A percentile compares a stretch with the other conserved stretches of the same genome.
phyloP scores from a whole-genome alignment of 1,140 invertebrate genomes.

The Macrocentrus cingulum region DNA sequence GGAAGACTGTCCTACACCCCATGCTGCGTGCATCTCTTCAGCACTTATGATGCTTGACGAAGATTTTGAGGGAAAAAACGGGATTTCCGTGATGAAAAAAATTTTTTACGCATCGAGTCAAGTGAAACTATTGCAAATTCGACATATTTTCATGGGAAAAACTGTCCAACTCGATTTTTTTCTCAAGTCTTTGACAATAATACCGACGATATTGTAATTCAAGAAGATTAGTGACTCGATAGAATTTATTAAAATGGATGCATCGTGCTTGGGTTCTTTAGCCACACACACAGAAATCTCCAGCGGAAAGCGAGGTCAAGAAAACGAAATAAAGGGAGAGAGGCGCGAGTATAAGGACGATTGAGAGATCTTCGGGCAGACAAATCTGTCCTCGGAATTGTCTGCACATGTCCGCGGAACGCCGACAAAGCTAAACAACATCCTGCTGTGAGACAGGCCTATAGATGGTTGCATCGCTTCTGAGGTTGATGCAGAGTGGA shows the following conservation, averaged over 20 bases:
- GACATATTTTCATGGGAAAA: too few relatives aligned
- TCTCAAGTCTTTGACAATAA: too few relatives aligned
- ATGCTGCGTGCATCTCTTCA: constrained; percentile 20
- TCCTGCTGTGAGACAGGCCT: constrained; percentile 41
- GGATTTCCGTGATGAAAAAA: too few relatives aligned
- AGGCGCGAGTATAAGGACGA: constrained; percentile 33
- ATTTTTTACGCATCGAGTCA: too few relatives aligned
- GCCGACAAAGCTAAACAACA: constrained; percentile 53
- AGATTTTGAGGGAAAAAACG: too few relatives aligned
- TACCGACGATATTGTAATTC: too few relatives aligned
- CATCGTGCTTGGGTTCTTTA: too few relatives aligned
- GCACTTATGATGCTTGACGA: too few relatives aligned
- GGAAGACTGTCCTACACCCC: neutral
- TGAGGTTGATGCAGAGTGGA: neutral
- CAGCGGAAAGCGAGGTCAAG: neutral
- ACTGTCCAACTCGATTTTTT: too few relatives aligned
- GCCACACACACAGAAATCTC: neutral
- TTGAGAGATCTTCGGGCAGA: constrained; percentile 33
- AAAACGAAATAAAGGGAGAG: neutral
- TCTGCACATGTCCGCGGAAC: constrained; percentile 53
- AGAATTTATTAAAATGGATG: too few relatives aligned
- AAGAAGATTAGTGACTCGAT: too few relatives aligned
- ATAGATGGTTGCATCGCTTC: constrained; percentile 5
- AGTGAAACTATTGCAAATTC: too few relatives aligned
- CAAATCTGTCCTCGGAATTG: constrained; percentile 57